phyloP scores from a whole-genome alignment of 1,140 invertebrate species.

The Lepidurus packardi region DNA sequence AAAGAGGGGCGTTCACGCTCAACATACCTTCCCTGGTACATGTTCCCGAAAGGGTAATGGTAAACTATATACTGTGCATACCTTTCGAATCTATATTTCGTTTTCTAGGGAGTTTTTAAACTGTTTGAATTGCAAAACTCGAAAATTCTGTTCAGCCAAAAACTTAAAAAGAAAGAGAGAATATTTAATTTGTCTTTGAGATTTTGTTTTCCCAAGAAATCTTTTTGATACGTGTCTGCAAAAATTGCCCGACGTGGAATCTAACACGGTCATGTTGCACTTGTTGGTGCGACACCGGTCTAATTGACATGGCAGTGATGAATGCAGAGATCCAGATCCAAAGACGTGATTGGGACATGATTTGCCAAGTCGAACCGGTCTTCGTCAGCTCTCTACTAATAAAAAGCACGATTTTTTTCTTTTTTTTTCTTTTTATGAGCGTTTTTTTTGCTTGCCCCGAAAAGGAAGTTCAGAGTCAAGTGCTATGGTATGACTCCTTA shows the following conservation, averaged over 20 bases:
- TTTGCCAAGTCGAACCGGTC: neutral
- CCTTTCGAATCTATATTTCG: too few species aligned
- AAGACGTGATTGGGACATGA: neutral
- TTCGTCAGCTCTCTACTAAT: neutral
- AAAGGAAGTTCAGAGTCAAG: too few species aligned
- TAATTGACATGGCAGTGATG: slow-evolving; percentile 21
- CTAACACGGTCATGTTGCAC: neutral
- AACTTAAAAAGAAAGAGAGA: too few species aligned
- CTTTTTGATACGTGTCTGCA: neutral
- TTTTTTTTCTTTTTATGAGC: neutral
- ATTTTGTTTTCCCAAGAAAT: too few species aligned
- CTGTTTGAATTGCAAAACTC: too few species aligned
- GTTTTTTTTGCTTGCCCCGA: too few species aligned
- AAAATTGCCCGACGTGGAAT: neutral
- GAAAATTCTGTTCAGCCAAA: too few species aligned
- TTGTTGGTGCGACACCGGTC: slow-evolving; percentile 3
- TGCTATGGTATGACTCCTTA: too few species aligned
- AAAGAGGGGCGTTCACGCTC: neutral
- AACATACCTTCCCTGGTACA: neutral
- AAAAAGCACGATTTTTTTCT: neutral
- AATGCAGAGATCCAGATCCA: slow-evolving; percentile 2
- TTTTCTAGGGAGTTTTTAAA: too few species aligned
- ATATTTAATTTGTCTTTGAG: too few species aligned
- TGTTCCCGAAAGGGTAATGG: neutral
- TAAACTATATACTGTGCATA: too few species aligned